These are phyloP conservation scores for Brachionus calyciflorus DNA, from an alignment of 1,140 invertebrate genomes.

Conservation along the genomic window DNA sequence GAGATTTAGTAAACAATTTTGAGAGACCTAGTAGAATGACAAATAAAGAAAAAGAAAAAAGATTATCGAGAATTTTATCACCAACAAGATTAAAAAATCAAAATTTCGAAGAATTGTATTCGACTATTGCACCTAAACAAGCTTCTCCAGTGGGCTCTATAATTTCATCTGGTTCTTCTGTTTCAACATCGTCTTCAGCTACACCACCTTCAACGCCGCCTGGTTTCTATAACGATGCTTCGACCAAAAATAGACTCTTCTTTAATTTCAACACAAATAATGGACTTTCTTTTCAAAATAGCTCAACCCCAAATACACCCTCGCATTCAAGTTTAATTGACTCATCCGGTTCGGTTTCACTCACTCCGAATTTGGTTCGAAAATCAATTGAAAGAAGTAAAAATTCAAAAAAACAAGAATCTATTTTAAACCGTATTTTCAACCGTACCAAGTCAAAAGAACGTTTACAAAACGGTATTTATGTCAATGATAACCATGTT, in stretches of 20 bases:
- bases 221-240: neutral
- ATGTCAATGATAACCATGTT: too few species aligned
- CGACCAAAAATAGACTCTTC: constrained; percentile 4
- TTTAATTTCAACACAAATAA: constrained; percentile 21
- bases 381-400: neutral
- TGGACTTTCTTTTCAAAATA: constrained; percentile 6
- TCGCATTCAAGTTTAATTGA: neutral
- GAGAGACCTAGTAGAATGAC: constrained; percentile 10
- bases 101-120: constrained; percentile 2
- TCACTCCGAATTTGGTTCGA: neutral
- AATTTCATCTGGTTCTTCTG: neutral
- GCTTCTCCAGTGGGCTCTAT: neutral
- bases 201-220: neutral
- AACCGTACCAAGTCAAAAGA: constrained; percentile 13
- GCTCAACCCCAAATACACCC: neutral
- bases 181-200: neutral
- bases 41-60: constrained; percentile 9
- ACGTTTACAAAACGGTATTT: constrained; percentile 14
- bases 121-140: neutral
- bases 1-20: neutral
- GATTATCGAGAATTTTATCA: constrained; percentile 37
- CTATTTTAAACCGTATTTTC: constrained; percentile 16
- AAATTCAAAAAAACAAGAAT: constrained; percentile 8
- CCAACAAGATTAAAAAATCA: constrained; percentile 19
- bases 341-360: neutral